These are phyloP conservation scores for Aspidoscelis tigris DNA, from an alignment of 2,113 vertebrate species.

Conservation along the genomic window DNA sequence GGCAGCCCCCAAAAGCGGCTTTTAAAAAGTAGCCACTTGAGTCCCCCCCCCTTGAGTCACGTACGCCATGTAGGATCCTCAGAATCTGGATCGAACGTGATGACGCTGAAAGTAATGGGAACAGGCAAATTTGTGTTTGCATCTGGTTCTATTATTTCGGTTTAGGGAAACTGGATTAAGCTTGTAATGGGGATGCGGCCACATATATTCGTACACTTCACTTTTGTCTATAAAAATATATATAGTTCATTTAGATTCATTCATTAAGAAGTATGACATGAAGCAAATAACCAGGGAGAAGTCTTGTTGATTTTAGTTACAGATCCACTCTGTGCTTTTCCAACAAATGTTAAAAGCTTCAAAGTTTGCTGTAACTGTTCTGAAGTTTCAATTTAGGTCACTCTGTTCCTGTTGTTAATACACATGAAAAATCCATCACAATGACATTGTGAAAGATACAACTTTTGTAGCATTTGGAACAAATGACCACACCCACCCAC, in stretches of 20 bases:
- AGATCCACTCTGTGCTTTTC: neutral
- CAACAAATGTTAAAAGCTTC: neutral
- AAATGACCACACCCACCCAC: constrained; percentile 33
- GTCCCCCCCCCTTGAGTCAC: too few species aligned
- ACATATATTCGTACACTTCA: neutral
- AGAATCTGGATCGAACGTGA: too few species aligned
- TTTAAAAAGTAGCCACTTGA: too few species aligned
- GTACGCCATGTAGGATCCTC: too few species aligned
- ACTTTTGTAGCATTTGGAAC: constrained; percentile 45
- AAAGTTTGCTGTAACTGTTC: neutral
- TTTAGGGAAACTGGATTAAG: too few species aligned
- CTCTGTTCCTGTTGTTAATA: neutral
- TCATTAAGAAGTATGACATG: neutral
- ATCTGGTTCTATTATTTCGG: too few species aligned
- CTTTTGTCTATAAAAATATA: neutral
- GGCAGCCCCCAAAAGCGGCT: too few species aligned
- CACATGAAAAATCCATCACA: constrained; percentile 26
- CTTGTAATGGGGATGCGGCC: too few species aligned
- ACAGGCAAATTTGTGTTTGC: too few species aligned
- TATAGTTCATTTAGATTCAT: neutral
- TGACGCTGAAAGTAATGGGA: too few species aligned
- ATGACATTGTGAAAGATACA: constrained; percentile 12
- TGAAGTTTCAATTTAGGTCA: constrained; percentile 1
- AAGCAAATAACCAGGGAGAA: neutral
- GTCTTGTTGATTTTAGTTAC: neutral